These are phyloP conservation scores for Hippasteria phrygiana DNA, from an alignment of 53 echinoderm and acorn worm species.

Conservation along the genomic window DNA sequence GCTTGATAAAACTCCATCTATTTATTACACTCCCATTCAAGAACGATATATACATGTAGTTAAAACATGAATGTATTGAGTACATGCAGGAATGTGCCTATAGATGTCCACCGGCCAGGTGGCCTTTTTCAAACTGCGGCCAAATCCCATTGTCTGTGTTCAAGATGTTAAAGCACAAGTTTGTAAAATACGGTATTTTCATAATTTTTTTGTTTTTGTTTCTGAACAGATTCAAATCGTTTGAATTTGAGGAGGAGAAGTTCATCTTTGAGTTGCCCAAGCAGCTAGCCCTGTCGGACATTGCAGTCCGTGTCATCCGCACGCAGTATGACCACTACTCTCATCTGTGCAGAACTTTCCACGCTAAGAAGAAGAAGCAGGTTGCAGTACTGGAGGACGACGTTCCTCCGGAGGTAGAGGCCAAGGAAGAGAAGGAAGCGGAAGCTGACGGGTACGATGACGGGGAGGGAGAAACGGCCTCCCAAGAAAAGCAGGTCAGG, in stretches of 20 bases:
- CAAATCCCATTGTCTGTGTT: too few species aligned
- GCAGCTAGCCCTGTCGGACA: slow-evolving; percentile 90
- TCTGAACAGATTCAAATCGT: slow-evolving; percentile 82
- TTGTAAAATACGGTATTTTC: too few species aligned
- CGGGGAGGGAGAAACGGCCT: slow-evolving; percentile 9
- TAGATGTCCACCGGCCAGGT: too few species aligned
- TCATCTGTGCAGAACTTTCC: slow-evolving; percentile 88
- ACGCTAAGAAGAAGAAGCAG: slow-evolving; percentile 78
- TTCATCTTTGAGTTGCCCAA: slow-evolving; percentile 93
- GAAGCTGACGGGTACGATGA: slow-evolving; percentile 52
- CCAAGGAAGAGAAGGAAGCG: slow-evolving; percentile 65
- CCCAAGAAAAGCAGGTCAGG: slow-evolving; percentile 34
- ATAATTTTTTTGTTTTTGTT: too few species aligned
- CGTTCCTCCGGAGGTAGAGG: slow-evolving; percentile 48
- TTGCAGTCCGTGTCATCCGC: slow-evolving; percentile 84
- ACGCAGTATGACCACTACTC: slow-evolving; percentile 90
- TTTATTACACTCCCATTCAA: too few species aligned
- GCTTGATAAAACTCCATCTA: too few species aligned
- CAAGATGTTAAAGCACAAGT: too few species aligned
- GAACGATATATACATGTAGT: too few species aligned
- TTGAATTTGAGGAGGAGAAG: slow-evolving; percentile 83
- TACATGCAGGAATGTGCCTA: too few species aligned
- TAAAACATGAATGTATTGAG: too few species aligned
- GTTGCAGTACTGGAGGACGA: not conserved
- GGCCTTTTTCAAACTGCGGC: too few species aligned